Percentiles rank a stretch among this genome's conserved stretches.
These are phyloP conservation scores for Dunckerocampus dactyliophorus DNA, from an alignment of 2,113 vertebrate species.

Conservation along the genomic window DNA sequence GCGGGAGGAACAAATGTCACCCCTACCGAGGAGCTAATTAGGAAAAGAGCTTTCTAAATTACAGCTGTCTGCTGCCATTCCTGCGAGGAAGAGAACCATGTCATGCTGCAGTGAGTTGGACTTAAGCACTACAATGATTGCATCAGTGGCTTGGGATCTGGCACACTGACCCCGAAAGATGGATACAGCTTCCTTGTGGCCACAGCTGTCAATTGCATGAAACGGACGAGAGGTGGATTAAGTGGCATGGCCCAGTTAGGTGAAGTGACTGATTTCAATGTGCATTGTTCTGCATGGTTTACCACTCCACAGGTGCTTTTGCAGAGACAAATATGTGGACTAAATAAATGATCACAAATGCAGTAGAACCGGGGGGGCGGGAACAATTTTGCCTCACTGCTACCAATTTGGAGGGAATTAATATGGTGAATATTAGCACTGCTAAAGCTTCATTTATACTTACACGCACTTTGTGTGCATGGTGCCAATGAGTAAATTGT, in stretches of 20 bases:
- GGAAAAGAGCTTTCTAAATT: constrained; percentile 72
- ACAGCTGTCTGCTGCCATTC: constrained; percentile 66
- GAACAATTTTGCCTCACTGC: no score
- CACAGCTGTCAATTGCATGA: constrained; percentile 39
- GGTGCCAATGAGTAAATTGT: no score
- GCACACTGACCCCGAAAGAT: constrained; percentile 38
- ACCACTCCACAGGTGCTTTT: not conserved
- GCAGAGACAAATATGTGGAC: not conserved
- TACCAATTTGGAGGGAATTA: no score
- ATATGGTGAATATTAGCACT: no score
- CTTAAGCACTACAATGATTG: constrained; percentile 8
- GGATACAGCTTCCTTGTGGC: constrained; percentile 8
- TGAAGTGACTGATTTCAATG: not conserved
- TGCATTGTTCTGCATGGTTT: not conserved
- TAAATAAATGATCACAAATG: not conserved
- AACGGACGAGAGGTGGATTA: constrained; percentile 4
- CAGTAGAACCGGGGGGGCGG: no score
- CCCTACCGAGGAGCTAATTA: constrained; percentile 67
- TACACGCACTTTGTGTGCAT: no score
- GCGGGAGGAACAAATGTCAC: constrained; percentile 63
- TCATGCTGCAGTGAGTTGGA: constrained; percentile 18
- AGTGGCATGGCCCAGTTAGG: constrained; percentile 21
- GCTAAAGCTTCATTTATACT: no score
- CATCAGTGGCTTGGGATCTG: constrained; percentile 49
- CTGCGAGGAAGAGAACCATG: constrained; percentile 56